Evolutionary conservation across 1,140 invertebrate genomes (phyloP).

Genomic region (Calliopsis andreniformis): DNA sequence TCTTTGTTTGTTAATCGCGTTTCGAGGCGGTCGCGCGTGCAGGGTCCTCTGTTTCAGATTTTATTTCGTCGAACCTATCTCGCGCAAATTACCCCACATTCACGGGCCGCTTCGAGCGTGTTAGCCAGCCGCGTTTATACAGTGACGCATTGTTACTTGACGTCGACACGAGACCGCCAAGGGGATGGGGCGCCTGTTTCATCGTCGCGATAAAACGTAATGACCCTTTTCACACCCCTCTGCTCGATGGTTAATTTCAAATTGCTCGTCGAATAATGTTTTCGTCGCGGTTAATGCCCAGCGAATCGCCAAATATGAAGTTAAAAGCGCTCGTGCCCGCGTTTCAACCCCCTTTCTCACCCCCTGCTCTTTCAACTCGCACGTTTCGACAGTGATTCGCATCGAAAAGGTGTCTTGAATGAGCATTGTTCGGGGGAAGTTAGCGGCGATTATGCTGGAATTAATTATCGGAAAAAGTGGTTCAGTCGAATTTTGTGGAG

Average conservation of each 20-base stretch:
- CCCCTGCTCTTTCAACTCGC: too few relatives aligned
- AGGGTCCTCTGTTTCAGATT: not conserved
- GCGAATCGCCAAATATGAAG: too few relatives aligned
- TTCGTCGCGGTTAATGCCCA: too few relatives aligned
- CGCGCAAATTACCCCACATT: slow-evolving; percentile 1
- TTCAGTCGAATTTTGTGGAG: too few relatives aligned
- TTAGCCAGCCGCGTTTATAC: not conserved
- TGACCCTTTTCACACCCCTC: not conserved
- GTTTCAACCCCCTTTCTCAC: too few relatives aligned
- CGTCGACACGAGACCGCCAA: not conserved
- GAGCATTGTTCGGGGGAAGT: too few relatives aligned
- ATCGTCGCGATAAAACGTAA: not conserved
- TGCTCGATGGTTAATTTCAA: not conserved
- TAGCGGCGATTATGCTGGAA: too few relatives aligned
- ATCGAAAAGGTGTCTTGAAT: too few relatives aligned
- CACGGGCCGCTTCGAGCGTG: not conserved
- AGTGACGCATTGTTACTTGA: not conserved
- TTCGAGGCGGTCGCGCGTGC: not conserved
- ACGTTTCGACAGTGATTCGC: too few relatives aligned
- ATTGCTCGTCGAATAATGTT: too few relatives aligned
- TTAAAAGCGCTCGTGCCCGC: too few relatives aligned
- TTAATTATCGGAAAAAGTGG: too few relatives aligned
- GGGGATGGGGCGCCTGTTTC: not conserved
- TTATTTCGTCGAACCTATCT: slow-evolving; percentile 6
- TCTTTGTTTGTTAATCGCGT: slow-evolving; percentile 18